These are phyloP conservation scores for Andrena praecox DNA, from an alignment of 2,888 invertebrate species.

Conservation along the genomic window DNA sequence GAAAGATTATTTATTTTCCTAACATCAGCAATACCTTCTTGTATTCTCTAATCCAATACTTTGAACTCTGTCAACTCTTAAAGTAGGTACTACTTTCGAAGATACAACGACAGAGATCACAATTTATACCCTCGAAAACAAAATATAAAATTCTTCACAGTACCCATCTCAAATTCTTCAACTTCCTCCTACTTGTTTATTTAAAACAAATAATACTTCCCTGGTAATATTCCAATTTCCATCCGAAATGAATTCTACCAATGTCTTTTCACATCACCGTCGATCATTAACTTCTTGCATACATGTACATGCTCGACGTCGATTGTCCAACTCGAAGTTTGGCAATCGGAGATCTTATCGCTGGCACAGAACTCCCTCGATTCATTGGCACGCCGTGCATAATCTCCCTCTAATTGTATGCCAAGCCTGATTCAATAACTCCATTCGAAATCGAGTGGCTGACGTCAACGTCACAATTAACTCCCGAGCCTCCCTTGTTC, in stretches of 20 bases:
- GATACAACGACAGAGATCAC: too few species aligned
- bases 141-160: too few species aligned
- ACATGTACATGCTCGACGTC: neutral
- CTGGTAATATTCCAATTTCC: too few species aligned
- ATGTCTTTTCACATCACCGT: neutral
- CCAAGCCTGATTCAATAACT: constrained; percentile 29
- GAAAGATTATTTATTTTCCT: too few species aligned
- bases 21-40: too few species aligned
- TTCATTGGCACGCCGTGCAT: neutral
- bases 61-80: too few species aligned
- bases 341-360: neutral
- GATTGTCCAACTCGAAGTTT: neutral
- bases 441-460: constrained; percentile 20
- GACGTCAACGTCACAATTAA: constrained; percentile 32
- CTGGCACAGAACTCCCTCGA: neutral
- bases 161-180: too few species aligned
- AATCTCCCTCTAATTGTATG: neutral
- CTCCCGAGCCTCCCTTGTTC: constrained; percentile 25
- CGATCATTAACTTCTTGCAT: neutral
- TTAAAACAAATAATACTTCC: too few species aligned
- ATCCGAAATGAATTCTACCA: neutral
- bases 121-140: too few species aligned
- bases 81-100: too few species aligned
- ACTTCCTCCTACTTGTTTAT: too few species aligned
- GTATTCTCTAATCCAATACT: too few species aligned